Evolutionary conservation across 1,140 invertebrate genomes (phyloP).

Genomic region (Brachionus rubens): DNA sequence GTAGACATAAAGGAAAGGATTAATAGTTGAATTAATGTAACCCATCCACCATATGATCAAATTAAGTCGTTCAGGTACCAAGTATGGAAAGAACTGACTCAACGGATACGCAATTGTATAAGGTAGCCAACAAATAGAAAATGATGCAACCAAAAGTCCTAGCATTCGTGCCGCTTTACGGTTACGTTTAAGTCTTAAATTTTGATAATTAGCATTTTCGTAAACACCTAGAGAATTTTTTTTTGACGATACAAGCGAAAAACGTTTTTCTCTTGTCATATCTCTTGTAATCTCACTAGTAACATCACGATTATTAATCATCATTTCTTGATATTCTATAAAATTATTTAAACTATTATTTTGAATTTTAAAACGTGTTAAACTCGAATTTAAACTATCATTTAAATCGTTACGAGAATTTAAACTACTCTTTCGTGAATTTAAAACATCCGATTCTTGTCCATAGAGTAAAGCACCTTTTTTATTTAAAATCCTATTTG

Average conservation of each 20-base stretch:
- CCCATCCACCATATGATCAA: slow-evolving; percentile 41
- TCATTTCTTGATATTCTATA: slow-evolving; percentile 18
- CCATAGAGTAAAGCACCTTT: too few relatives aligned
- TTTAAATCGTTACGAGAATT: slow-evolving; percentile 9
- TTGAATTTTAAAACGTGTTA: neutral
- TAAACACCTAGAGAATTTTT: neutral
- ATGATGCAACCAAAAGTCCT: slow-evolving; percentile 19
- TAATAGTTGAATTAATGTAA: slow-evolving; percentile 43
- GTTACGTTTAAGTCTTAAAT: slow-evolving; percentile 35
- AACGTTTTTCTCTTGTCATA: slow-evolving; percentile 24
- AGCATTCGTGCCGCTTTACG: slow-evolving; percentile 43
- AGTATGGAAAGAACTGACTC: slow-evolving; percentile 4
- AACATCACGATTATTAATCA: neutral
- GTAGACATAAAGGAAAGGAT: slow-evolving; percentile 47
- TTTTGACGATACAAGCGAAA: neutral
- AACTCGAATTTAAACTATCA: slow-evolving; percentile 7
- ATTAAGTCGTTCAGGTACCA: neutral
- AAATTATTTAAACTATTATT: slow-evolving; percentile 37
- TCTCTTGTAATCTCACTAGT: too few relatives aligned
- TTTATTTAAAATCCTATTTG: too few relatives aligned
- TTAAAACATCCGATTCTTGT: neutral
- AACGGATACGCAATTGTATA: slow-evolving; percentile 35
- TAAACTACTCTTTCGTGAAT: slow-evolving; percentile 15
- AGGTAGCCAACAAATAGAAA: slow-evolving; percentile 45
- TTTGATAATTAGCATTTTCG: slow-evolving; percentile 31